phyloP scores from a whole-genome alignment of 2,797 vertebrate species.

The Orestias chungarensis region DNA sequence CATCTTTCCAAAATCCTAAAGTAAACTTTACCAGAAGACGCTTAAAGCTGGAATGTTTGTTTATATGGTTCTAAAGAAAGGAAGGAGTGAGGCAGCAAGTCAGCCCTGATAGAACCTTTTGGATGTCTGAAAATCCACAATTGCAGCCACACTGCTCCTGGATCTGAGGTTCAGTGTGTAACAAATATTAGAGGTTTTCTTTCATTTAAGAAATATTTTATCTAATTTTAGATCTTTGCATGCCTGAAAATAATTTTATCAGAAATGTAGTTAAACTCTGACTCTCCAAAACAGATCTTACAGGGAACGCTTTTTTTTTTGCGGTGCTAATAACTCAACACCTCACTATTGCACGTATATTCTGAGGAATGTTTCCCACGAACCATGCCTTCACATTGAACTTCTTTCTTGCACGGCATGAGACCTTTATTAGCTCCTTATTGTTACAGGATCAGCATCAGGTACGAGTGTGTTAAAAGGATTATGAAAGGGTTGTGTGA shows the following conservation, averaged over 20 bases:
- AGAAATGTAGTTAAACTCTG: too few species aligned
- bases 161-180: not conserved
- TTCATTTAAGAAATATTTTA: not conserved
- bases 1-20: too few species aligned
- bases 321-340: not conserved
- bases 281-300: not conserved
- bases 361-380: conserved; percentile 53
- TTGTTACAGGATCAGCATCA: conserved; percentile 67
- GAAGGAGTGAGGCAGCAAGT: not conserved
- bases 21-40: too few species aligned
- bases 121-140: not conserved
- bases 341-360: conserved; percentile 39
- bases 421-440: conserved; percentile 43
- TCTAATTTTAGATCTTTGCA: not conserved
- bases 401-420: conserved; percentile 23
- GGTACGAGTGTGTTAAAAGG: conserved; percentile 56
- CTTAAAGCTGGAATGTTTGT: too few species aligned
- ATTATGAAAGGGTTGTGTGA: conserved; percentile 39
- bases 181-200: not conserved
- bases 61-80: too few species aligned
- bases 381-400: conserved; percentile 36
- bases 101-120: not conserved
- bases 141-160: not conserved
- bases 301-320: not conserved
- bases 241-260: too few species aligned